Conservation (phyloP, 2,797 vertebrate genomes). For the Capromys pilorides region DNA sequence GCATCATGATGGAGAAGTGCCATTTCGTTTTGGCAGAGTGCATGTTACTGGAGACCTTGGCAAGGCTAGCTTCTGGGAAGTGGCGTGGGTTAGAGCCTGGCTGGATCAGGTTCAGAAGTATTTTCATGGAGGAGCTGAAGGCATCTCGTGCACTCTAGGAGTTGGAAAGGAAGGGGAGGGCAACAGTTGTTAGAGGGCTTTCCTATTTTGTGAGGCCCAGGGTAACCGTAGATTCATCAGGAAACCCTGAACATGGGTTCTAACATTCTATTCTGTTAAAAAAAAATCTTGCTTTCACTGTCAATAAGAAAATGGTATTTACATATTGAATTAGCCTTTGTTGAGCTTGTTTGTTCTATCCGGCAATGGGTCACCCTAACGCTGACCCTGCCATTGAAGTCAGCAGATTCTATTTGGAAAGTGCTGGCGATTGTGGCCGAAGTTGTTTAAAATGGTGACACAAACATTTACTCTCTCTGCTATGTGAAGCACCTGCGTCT, state of each 20-base stretch:
- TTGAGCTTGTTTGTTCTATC: constrained; percentile 69
- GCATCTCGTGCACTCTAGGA: constrained; percentile 81
- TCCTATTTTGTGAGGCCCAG: constrained; percentile 51
- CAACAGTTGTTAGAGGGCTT: constrained; percentile 64
- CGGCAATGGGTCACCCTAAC: constrained; percentile 68
- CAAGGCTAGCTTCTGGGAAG: constrained; percentile 81
- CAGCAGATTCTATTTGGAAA: constrained; percentile 76
- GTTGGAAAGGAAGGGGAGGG: constrained; percentile 68
- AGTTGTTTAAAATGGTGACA: constrained; percentile 69
- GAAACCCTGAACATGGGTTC: background rate
- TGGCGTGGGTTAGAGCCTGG: constrained; percentile 75
- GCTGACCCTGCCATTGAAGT: constrained; percentile 66
- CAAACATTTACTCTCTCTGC: constrained; percentile 52
- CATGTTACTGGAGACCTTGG: constrained; percentile 82
- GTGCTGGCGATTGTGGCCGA: constrained; percentile 44
- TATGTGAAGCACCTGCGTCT: constrained; percentile 53
- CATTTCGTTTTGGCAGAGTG: constrained; percentile 78
- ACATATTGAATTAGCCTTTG: constrained; percentile 55
- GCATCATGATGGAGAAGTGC: constrained; percentile 76
- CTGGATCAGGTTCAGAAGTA: constrained; percentile 77
- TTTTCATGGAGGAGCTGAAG: constrained; percentile 76
- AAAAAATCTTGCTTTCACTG: constrained; percentile 39
- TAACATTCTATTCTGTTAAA: background rate
- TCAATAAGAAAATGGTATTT: constrained; percentile 62
- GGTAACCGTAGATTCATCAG: constrained; percentile 13